Base-by-base conservation (phyloP, 2,888 invertebrate species). In the Scaptomyza parva region DNA sequence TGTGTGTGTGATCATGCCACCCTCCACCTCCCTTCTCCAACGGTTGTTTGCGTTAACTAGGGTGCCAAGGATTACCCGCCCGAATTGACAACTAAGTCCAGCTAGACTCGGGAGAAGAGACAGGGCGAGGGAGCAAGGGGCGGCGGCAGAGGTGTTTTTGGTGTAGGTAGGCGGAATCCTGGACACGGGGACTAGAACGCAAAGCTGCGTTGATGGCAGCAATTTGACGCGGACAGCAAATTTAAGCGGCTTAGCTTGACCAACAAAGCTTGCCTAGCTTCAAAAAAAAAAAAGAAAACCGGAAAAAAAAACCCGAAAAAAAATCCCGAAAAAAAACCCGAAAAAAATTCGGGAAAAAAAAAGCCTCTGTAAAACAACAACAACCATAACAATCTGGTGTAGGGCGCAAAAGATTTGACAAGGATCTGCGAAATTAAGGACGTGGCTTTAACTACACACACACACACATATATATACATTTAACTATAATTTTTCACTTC, bases 181-280 rank as follows among this genome's bases (percentile, higher is more conserved):
- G 28, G 44, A n/a, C 40, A 33, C 45, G 41, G 51, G 43, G 52
- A 7, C 22, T 3, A 40, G 30, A 50, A 50, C 55, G 45, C 67
- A 75, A 85, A 85, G 68, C 79, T 75, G 66, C 76, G 86, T 86
- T 83, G 83, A 83, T 86, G 78, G 67, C 86, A 64, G 70, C 81
- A 80, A 86, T 80, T 86, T 83, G 81, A 78, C 84, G 81, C 76
- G 75, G 72, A 63, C 75, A 70, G 69, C 71, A 79, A 85, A 71
- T 82, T 85, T 85, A 82, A 82, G 85, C 85, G 68, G 81, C 85
- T 82, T 82, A 85, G 82, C 82, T 72, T 82, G 82, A 82, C 85
- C 81, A 77, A 70, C 81, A 79, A 68, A 75, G 71, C 74, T 59
- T 48, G 58, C 35, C 55, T 40, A 60, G 62, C 62, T 47, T 54